Evolutionary conservation across 2,113 vertebrate genomes (phyloP), one percentile per base, ranked within the genome.

Genomic region (Oenanthe melanoleuca): DNA sequence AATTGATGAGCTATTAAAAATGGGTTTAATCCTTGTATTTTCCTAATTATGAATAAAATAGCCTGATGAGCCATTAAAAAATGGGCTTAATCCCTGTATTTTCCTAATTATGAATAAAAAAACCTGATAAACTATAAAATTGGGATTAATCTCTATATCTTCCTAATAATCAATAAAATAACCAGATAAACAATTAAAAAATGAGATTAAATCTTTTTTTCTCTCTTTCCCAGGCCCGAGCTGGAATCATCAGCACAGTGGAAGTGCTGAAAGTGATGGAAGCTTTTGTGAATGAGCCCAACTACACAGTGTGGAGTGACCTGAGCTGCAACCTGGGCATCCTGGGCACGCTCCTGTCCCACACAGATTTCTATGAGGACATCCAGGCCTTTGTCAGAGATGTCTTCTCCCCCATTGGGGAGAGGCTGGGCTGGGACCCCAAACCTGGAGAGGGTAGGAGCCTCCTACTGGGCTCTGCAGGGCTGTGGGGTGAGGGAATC

Each of bases 241-340:
- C 99, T 94, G 99, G 99, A 92, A 99, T 99, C 98, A 99, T 99
- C 97, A 99, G 99, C 98, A 99, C 99, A 44, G 99, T 99, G 97
- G 99, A 99, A 97, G 99, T 99, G 94, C 98, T 99, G 93, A 99
- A 98, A 97, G 98, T 99, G 97, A 99, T 99, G 99, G 99, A 99
- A 96, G 99, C 99, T n/a, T 99, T 99, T 91, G 98, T 99, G 97
- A 99, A 99, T 82, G 99, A 99, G 97, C 99, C 99, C 84, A 99
- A 99, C 98, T 99, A 99, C 97, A 99, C 99, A 0, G 99, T 99
- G 95, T 99, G 99, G 99, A 99, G 99, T 72, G 99, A 99, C 98
- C 98, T 99, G 94, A 99, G 99, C 98, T 99, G 99, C 97, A 99
- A 99, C 98, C 98, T 99, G 97, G 99, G 99, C 40, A 99, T 99